Evolutionary conservation across 2,888 invertebrate genomes (phyloP).

Genomic region (Dorcus hopei): DNA sequence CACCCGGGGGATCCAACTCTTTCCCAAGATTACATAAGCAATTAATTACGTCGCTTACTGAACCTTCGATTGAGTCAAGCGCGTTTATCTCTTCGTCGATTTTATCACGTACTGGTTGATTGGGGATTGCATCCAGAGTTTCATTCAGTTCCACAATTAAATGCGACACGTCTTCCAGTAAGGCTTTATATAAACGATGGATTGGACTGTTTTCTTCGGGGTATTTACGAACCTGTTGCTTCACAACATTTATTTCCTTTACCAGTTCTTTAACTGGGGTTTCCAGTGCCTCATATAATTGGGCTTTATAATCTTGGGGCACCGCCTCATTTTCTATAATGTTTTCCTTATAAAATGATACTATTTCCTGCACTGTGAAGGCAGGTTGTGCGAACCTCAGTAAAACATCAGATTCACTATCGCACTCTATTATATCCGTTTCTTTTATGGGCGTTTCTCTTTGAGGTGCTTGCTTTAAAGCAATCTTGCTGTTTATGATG

Average conservation of each 20-base stretch:
- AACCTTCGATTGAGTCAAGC: conserved; percentile 36
- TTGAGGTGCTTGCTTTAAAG: conserved; percentile 19
- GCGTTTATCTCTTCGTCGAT: conserved; percentile 27
- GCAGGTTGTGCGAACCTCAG: conserved; percentile 47
- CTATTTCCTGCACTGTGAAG: conserved; percentile 48
- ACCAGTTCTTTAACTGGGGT: conserved; percentile 38
- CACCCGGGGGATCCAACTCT: conserved; percentile 25
- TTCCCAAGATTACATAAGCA: conserved; percentile 39
- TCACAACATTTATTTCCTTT: conserved; percentile 38
- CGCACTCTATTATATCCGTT: conserved; percentile 32
- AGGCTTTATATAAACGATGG: conserved; percentile 52
- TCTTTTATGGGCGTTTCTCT: conserved; percentile 17
- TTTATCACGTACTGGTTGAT: conserved; percentile 24
- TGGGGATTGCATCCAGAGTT: conserved; percentile 50
- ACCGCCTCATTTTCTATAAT: conserved; percentile 30
- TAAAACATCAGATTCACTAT: conserved; percentile 36
- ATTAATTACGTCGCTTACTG: conserved; percentile 41
- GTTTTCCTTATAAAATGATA: conserved; percentile 36
- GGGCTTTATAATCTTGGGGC: conserved; percentile 30
- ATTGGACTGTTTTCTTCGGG: conserved; percentile 38
- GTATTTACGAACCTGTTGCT: conserved; percentile 40
- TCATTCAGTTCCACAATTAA: conserved; percentile 62
- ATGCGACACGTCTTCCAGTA: conserved; percentile 62
- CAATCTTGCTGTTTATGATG: conserved; percentile 26
- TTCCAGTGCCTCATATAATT: conserved; percentile 37